Evolutionary conservation across 2,113 vertebrate genomes (phyloP), one percentile per base, ranked within the genome.

Genomic region (Parus major): DNA sequence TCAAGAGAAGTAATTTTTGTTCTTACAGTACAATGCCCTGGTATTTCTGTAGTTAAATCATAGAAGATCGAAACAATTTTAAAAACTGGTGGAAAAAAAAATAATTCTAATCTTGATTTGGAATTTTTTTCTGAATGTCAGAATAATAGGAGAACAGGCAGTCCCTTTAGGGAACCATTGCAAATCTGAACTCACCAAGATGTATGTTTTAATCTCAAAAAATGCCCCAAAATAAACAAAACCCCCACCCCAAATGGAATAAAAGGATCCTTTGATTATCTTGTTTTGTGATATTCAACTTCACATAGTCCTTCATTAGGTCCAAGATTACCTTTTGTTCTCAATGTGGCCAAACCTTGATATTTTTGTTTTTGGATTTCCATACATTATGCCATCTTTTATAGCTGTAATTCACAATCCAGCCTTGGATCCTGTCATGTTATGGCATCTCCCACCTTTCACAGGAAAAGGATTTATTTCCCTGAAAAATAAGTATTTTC

Each of bases 171-270:
- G 16, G 53, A 75, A 29, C 16, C 10, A 5, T 49, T 78, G 57
- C 4, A 70, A n/a, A 24, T 61, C 14, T 81, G 15, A 70, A 46
- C 25, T 68, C 15, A 41, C 6, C 4, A 64, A 39, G 29, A 75
- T 55, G 16, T 12, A 39, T 41, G 18, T 72, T n/a, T 57, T 68
- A 39, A 46, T 56, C 35, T 71, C 21, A 35, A 36, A 35, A 19
- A 27, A 5, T 0, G 2, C 7, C 9, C 3, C 12, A 23, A 36
- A 57, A 7, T 12, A 14, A 31, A 31, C 0, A 9, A 42, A 9
- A 15, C 1, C 2, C 5, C 3, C 7, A 22, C 3, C 8, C 7
- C 5, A 56, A 71, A 49, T 46, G 21, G 5, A 22, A 25, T n/a
- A 33, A 56, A 17, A 15, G 1, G 5, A 9, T 5, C 5, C 7